These are phyloP conservation scores for Chaitophorus viminalis DNA, from an alignment of 2,888 invertebrate genomes.

Conservation along the genomic window DNA sequence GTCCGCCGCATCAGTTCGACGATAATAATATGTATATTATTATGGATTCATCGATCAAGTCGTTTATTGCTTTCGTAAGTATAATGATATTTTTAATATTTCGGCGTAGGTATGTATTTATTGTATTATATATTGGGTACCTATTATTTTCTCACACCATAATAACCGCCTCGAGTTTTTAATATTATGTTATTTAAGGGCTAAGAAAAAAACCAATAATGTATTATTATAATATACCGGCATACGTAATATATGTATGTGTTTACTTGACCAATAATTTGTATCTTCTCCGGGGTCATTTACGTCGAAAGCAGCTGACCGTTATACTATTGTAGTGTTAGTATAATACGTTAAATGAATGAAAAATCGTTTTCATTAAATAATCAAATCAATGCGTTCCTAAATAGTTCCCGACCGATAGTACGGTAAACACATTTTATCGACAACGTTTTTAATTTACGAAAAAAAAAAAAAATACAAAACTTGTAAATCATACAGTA, in stretches of 20 bases:
- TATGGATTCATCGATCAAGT: neutral
- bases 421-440: slow-evolving; percentile 1
- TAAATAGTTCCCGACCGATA: neutral
- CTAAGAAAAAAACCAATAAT: too few relatives aligned
- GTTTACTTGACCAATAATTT: neutral
- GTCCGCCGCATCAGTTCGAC: neutral
- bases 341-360: neutral
- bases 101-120: too few relatives aligned
- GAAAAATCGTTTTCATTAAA: slow-evolving; percentile 30
- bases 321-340: neutral
- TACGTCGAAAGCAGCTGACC: neutral
- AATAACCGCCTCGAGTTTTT: neutral
- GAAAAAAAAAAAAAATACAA: neutral
- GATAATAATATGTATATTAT: neutral
- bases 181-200: neutral
- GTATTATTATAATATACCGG: neutral
- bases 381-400: neutral
- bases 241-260: too few relatives aligned
- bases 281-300: neutral
- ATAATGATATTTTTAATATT: neutral
- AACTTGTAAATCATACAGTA: slow-evolving; percentile 20
- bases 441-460: slow-evolving; percentile 1
- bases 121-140: neutral
- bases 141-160: neutral
- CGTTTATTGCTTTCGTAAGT: neutral